Conservation (phyloP, 2,113 vertebrate species). For the Noturus placidus region DNA sequence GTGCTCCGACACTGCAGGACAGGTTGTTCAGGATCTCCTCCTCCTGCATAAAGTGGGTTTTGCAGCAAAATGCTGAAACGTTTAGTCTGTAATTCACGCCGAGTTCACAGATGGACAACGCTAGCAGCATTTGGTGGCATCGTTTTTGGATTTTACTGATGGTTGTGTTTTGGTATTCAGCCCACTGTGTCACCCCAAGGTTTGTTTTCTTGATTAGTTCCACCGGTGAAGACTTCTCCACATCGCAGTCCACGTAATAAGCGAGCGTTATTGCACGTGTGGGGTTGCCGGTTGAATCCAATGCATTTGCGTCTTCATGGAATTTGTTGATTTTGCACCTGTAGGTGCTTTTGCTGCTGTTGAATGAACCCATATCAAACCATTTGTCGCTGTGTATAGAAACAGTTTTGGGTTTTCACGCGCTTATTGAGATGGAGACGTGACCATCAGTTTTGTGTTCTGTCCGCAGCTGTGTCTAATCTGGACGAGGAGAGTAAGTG, state of each 20-base stretch:
- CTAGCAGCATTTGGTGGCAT: not conserved
- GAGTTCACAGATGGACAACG: conserved; percentile 20
- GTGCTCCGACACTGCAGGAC: conserved; percentile 4
- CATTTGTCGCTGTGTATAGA: not conserved
- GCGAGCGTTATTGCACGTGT: not conserved
- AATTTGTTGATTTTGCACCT: not conserved
- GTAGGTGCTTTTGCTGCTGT: not conserved
- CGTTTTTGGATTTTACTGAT: not conserved
- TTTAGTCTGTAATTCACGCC: not conserved
- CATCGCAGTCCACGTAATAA: not conserved
- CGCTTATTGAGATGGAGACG: not conserved
- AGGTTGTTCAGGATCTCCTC: not conserved
- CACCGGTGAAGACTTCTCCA: not conserved
- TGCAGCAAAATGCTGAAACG: not conserved
- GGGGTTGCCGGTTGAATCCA: not conserved
- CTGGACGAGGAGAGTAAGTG: conserved; percentile 96
- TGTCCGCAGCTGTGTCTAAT: conserved; percentile 87
- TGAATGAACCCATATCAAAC: not conserved
- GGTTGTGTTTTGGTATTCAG: not conserved
- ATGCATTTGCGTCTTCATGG: not conserved
- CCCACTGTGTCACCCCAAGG: not conserved
- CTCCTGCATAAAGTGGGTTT: conserved; percentile 20
- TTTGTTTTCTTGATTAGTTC: not conserved
- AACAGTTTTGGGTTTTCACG: not conserved
- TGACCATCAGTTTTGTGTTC: not conserved